phyloP scores from a whole-genome alignment of 2,797 vertebrate species.

The Anguilla pacifica region DNA sequence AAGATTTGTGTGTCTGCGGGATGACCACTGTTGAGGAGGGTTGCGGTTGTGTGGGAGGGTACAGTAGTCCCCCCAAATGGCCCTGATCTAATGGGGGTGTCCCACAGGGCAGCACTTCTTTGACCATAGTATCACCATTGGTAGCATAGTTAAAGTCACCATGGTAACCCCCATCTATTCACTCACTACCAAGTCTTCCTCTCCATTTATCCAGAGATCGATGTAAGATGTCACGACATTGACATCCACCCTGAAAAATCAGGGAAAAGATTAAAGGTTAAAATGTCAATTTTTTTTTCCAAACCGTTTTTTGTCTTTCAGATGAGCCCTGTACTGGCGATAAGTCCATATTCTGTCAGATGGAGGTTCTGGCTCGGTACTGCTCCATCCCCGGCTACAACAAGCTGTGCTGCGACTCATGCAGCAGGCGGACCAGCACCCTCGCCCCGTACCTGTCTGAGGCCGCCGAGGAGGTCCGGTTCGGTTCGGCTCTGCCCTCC shows the following conservation, averaged over 20 bases:
- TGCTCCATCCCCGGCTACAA: conserved; percentile 95
- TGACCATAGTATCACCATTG: neutral
- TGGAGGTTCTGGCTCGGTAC: conserved; percentile 95
- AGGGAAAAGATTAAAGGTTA: neutral
- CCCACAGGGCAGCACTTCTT: neutral
- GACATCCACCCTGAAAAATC: neutral
- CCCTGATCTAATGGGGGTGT: neutral
- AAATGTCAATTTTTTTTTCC: neutral
- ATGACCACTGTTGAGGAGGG: neutral
- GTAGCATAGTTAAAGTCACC: neutral
- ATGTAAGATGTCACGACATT: neutral
- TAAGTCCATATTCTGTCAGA: conserved; percentile 98
- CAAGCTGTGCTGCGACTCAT: conserved; percentile 93
- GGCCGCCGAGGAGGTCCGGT: conserved; percentile 69
- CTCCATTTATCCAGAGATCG: neutral
- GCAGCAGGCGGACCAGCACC: conserved; percentile 72
- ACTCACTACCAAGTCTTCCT: neutral
- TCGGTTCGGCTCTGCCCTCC: conserved; percentile 65
- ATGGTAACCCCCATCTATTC: neutral
- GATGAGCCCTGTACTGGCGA: conserved; percentile 91
- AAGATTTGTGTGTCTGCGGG: too few species aligned
- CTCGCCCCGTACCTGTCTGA: conserved; percentile 69
- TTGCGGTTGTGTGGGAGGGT: neutral
- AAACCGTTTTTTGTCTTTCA: conserved; percentile 63
- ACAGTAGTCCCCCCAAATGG: neutral